These are phyloP conservation scores for Paguma larvata DNA, from an alignment of 2,797 vertebrate species.

Conservation along the genomic window DNA sequence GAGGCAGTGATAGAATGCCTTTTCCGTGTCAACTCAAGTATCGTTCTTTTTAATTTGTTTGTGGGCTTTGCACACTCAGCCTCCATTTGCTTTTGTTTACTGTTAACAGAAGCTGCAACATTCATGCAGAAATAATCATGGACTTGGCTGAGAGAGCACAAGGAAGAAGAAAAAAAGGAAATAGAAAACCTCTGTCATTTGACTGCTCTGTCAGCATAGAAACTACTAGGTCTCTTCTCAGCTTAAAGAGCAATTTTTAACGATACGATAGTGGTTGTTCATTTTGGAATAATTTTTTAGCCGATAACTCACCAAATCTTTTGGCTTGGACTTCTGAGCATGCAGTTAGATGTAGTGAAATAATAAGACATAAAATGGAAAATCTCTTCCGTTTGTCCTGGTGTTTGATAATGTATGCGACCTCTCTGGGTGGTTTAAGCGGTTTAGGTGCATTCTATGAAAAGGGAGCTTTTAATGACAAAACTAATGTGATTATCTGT, in stretches of 20 bases:
- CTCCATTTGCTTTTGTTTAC: slow-evolving; percentile 81
- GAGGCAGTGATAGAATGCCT: slow-evolving; percentile 55
- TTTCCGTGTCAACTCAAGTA: slow-evolving; percentile 70
- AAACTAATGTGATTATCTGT: slow-evolving; percentile 98
- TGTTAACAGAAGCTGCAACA: slow-evolving; percentile 79
- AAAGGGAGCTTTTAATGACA: slow-evolving; percentile 93
- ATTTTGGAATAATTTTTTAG: slow-evolving; percentile 47
- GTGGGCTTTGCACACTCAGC: slow-evolving; percentile 53
- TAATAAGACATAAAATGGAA: slow-evolving; percentile 70
- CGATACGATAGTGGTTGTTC: not conserved
- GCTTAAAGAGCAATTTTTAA: slow-evolving; percentile 53
- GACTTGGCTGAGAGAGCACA: slow-evolving; percentile 67
- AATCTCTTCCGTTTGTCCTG: slow-evolving; percentile 83
- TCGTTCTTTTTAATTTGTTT: slow-evolving; percentile 67
- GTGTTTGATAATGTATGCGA: slow-evolving; percentile 90
- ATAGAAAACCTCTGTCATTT: slow-evolving; percentile 63
- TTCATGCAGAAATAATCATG: slow-evolving; percentile 83
- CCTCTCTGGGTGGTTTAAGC: slow-evolving; percentile 94
- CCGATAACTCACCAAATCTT: slow-evolving; percentile 27
- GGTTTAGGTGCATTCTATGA: slow-evolving; percentile 92
- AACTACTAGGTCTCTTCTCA: slow-evolving; percentile 43
- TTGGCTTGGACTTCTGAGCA: slow-evolving; percentile 46
- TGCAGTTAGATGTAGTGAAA: slow-evolving; percentile 66
- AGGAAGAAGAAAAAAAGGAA: slow-evolving; percentile 62
- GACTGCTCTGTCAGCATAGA: slow-evolving; percentile 52